A percentile compares a stretch with the other conserved stretches of the same genome.
Conservation (phyloP, 2,888 invertebrate genomes). For the Amiota communis region DNA sequence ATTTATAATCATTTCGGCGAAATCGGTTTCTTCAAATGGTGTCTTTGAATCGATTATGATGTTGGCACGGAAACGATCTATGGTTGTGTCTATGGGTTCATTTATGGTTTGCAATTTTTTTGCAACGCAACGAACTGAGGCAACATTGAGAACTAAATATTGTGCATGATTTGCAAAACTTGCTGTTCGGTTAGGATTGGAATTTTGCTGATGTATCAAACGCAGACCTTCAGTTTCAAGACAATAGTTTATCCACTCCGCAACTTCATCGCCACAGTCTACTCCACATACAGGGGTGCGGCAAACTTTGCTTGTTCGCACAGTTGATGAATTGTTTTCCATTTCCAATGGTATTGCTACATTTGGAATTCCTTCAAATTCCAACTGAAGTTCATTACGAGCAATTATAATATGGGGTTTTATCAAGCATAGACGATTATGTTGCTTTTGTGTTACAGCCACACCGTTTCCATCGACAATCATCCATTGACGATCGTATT, state of each 20-base stretch:
- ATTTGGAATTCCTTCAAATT: slow-evolving; percentile 75
- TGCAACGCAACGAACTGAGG: slow-evolving; percentile 83
- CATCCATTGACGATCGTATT: slow-evolving; percentile 96
- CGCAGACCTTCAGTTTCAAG: slow-evolving; percentile 81
- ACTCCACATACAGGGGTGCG: slow-evolving; percentile 84
- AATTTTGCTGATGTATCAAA: slow-evolving; percentile 77
- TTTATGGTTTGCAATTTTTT: slow-evolving; percentile 77
- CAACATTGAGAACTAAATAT: slow-evolving; percentile 85
- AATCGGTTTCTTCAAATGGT: slow-evolving; percentile 86
- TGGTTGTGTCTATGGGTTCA: slow-evolving; percentile 76
- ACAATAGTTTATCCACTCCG: slow-evolving; percentile 86
- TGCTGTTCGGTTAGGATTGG: slow-evolving; percentile 64
- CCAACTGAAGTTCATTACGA: slow-evolving; percentile 75
- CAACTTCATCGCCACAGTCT: slow-evolving; percentile 89
- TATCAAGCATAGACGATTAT: slow-evolving; percentile 85
- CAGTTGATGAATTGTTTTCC: slow-evolving; percentile 58
- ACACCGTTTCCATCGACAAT: slow-evolving; percentile 86
- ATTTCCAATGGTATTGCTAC: slow-evolving; percentile 76
- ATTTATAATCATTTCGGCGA: slow-evolving; percentile 80
- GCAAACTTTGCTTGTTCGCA: slow-evolving; percentile 89
- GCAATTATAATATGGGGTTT: slow-evolving; percentile 81
- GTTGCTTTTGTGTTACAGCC: slow-evolving; percentile 90
- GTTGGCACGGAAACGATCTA: slow-evolving; percentile 92
- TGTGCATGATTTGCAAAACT: slow-evolving; percentile 89
- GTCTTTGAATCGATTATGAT: slow-evolving; percentile 82